Evolutionary conservation across 2,113 vertebrate genomes (phyloP), one percentile per base, ranked within the genome.

Genomic region (Ascaphus truei): DNA sequence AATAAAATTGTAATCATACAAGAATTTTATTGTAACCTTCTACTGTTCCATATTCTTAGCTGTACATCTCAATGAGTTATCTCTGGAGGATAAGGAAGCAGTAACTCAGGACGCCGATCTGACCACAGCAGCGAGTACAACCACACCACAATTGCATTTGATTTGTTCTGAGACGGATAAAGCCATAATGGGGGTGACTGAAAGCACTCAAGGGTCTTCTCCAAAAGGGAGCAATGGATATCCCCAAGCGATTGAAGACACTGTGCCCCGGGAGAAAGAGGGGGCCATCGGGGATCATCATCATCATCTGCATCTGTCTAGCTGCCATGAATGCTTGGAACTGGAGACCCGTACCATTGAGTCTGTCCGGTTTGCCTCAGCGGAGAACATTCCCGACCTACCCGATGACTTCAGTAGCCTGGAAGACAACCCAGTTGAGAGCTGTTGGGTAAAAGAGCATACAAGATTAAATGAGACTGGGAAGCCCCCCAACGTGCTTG

Each of bases 261-360:
- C 7, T 2, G 62, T 0, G 20, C 62, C 8, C 71, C 72, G 9
- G 31, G 45, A 33, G 80, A 71, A 1, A 1, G 0, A 3, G 60
- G 62, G 52, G 25, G 45, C 20, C 8, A 39, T 61, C 1, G 20
- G 31, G 0, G 80, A 88, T 0, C 82, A 80, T 1, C 81, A 78
- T 1, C 84, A 82, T 27, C 90, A 86, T 64, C 83, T 99, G 27
- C 96, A 99, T 71, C 84, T 98, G 2, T 94, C 90, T 56, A 98
- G 92, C 80, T 99, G 97, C 82, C 87, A 86, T 0, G 96, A 99
- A 64, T 99, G 97, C 16, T 76, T 94, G 78, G 88, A 96, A 66
- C 82, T 99, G 3, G 97, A 99, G 73, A 95, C 75, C 79, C 96
- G 92, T 79, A 99, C 97, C 76, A 98, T 99, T 0, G 90, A 95